A percentile compares a stretch with the other conserved stretches of the same genome.
These are phyloP conservation scores for Pararge aegeria DNA, from an alignment of 1,140 invertebrate genomes.

Conservation along the genomic window DNA sequence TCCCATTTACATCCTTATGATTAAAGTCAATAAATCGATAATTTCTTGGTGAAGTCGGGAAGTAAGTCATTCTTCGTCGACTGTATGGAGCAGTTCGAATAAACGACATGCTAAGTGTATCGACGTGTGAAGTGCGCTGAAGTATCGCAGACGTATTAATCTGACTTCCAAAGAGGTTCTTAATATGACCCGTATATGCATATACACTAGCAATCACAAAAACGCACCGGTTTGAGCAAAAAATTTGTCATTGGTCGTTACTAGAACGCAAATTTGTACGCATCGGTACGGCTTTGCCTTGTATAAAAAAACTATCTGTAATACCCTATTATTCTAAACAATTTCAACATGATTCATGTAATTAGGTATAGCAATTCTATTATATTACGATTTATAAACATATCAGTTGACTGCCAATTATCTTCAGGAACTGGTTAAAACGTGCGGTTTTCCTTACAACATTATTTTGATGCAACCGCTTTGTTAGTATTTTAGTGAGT, in stretches of 20 bases:
- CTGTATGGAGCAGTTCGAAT: conserved; percentile 9
- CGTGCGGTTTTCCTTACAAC: background rate
- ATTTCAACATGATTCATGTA: background rate
- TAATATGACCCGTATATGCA: too few species aligned
- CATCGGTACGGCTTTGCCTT: too few species aligned
- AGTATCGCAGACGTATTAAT: conserved; percentile 18
- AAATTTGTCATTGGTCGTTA: too few species aligned
- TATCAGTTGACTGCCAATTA: background rate
- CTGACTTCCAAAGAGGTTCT: background rate
- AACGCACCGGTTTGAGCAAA: too few species aligned
- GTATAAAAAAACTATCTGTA: too few species aligned
- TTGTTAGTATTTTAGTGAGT: too few species aligned
- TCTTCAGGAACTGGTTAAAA: background rate
- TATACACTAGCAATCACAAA: too few species aligned
- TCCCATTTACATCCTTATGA: background rate
- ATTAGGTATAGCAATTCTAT: background rate
- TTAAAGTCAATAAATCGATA: background rate
- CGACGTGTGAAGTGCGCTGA: conserved; percentile 26
- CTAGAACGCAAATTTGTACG: too few species aligned
- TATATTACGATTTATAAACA: background rate
- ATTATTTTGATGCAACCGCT: background rate
- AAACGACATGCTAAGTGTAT: conserved; percentile 24
- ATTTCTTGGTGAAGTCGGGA: background rate
- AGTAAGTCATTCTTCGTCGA: background rate
- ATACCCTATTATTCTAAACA: too few species aligned